A percentile compares a stretch with the other conserved stretches of the same genome.
phyloP scores from a whole-genome alignment of 2,113 vertebrate species.

The Alligator mississippiensis region DNA sequence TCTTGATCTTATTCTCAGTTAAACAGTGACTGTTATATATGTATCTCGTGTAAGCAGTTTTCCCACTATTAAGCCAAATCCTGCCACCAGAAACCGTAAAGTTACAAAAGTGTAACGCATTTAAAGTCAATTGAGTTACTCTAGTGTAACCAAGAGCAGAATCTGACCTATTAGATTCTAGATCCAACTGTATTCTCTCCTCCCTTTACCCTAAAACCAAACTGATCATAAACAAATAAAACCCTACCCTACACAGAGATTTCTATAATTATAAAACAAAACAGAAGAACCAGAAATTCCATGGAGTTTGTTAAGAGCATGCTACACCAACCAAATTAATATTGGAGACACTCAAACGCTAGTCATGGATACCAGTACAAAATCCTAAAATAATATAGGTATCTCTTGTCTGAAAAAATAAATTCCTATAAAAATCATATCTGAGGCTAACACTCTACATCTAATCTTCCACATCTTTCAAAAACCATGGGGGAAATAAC shows the following conservation, averaged over 20 bases:
- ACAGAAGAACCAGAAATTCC: background rate
- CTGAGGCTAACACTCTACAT: background rate
- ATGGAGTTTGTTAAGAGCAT: background rate
- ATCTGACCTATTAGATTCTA: background rate
- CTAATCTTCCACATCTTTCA: background rate
- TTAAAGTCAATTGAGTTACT: background rate
- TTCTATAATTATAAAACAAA: fast-evolving
- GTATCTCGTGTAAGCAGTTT: background rate
- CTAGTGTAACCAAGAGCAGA: background rate
- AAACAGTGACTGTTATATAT: background rate
- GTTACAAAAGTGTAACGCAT: fast-evolving
- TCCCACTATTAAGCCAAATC: background rate
- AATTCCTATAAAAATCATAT: background rate
- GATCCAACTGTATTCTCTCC: background rate
- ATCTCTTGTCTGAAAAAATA: background rate
- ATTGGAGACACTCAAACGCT: background rate
- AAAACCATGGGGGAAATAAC: background rate
- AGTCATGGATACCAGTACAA: background rate
- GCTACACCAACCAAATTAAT: background rate
- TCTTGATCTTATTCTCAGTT: background rate
- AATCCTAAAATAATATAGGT: background rate
- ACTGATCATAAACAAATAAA: background rate
- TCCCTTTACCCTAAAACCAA: fast-evolving
- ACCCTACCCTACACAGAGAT: background rate
- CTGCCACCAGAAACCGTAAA: background rate